Evolutionary conservation across 2,113 vertebrate species (phyloP).

Genomic region (Isurus oxyrinchus): DNA sequence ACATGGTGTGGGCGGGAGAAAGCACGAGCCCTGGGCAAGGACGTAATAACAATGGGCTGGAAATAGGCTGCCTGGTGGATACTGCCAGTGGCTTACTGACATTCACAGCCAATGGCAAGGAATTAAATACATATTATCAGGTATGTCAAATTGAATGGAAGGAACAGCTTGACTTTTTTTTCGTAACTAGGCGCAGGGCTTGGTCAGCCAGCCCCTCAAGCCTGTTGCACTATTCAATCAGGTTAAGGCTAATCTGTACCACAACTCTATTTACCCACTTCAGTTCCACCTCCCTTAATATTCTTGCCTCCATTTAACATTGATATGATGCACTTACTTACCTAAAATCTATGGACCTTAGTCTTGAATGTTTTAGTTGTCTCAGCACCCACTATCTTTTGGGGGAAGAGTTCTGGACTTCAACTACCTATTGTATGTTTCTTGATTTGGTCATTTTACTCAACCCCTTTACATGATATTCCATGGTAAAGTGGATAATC

Average conservation of each 20-base stretch:
- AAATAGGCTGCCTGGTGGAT: conserved; percentile 87
- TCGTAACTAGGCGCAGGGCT: not conserved
- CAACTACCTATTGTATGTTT: not conserved
- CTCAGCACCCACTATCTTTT: not conserved
- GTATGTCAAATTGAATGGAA: conserved; percentile 47
- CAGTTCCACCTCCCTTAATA: not conserved
- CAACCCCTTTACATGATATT: not conserved
- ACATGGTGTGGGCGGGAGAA: conserved; percentile 94
- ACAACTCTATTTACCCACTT: not conserved
- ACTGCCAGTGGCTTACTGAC: conserved; percentile 77
- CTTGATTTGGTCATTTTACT: not conserved
- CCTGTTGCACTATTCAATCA: not conserved
- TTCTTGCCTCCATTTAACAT: not conserved
- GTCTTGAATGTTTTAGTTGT: not conserved
- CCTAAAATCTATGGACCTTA: not conserved
- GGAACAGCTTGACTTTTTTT: not conserved
- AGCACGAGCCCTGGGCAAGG: conserved; percentile 82
- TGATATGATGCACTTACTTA: not conserved
- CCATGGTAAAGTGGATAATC: not conserved
- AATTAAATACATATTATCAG: conserved; percentile 86
- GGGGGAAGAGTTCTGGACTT: not conserved
- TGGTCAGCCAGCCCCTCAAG: not conserved
- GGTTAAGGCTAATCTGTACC: not conserved
- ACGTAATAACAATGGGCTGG: conserved; percentile 83
- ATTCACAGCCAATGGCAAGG: conserved; percentile 89